Base-by-base conservation (phyloP, 2,113 vertebrate species). In the Phoenicopterus ruber region DNA sequence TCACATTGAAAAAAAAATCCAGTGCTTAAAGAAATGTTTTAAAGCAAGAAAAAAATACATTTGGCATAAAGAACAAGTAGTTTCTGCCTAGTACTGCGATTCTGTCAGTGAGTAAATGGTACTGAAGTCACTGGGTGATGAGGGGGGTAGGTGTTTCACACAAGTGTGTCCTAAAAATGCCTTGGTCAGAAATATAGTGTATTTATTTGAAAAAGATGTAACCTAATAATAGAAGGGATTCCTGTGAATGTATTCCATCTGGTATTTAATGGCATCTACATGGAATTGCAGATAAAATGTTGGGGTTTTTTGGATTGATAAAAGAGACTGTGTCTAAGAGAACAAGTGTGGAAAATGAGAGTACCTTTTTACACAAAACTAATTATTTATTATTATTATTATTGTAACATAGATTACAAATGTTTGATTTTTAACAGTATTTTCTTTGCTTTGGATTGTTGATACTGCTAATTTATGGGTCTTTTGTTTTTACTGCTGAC, bases 201-300 rank as follows among this genome's bases (percentile, higher is more conserved):
- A 31, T 44, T 95, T 55, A 54, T 93, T 87, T 96, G 79, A 84
- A 88, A 92, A 72, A 82, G 38, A 34, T 90, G 92, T 61, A 74
- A 70, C 92, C 71, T 92, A 78, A 67, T 79, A 83, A 69, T 79
- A 70, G 76, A 82, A 38, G 40, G 21, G 40, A 25, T 84, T 93
- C 36, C 69, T 70, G 63, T 38, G 92, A 90, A 69, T 16, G 17
- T 72, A 28, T 74, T 31, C 80, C 32, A 44, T 91, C 26, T 57
- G n/a, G 38, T 40, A 18, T 84, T 92, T 58, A 65, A 54, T 28
- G 40, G 38, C 21, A 34, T 18, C 71, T 73, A 8, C 3, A 1
- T 31, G 71, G 79, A 55, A 31, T 24, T 83, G 40, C 66, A 82
- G 87, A 70, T 81, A 36, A 90, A 90, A 49, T 7, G 1, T 1